Evolutionary conservation across 2,113 vertebrate species (phyloP), one percentile per base, ranked within the genome.

Genomic region (Thunnus maccoyii): DNA sequence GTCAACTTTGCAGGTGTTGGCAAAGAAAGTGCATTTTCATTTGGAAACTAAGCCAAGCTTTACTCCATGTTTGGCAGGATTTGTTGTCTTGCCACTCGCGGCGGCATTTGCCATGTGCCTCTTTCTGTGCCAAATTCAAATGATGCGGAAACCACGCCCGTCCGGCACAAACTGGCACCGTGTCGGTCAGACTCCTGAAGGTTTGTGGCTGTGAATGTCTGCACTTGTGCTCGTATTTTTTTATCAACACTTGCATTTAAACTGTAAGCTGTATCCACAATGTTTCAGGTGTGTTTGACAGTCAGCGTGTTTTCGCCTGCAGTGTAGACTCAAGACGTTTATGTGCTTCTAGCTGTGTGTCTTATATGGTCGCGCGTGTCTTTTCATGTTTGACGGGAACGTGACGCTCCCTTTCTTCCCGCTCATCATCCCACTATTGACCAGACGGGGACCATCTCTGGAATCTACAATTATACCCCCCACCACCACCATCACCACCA

Each of bases 391-490:
- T 52, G 15, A 6, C 0, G 10, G 14, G 30, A 52, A 48, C 63
- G 22, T 36, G n/a, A 64, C 85, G 85, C 66, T 80, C 22, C 41
- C 3, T 14, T 72, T 64, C 1, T 30, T 30, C 27, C 27, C 8
- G 9, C 36, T 6, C 36, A 41, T 41, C 36, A 9, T 41, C 36
- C 36, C 36, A 41, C 7, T 47, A 52, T 70, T 61, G 27, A 13
- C 41, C 58, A 61, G 32, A 17, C 20, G 8, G 25, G 44, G 16
- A 41, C 9, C 9, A 41, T 41, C 69, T 73, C 5, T 46, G 51
- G 41, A 72, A 25, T 66, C 58, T 56, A 36, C 87, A 89, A 77
- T 89, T 83, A 88, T 30, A 7, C 52, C 22, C 62, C 22, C 22
- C 9, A 41, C 36, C 9, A 7, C 8, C 41, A 41, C 7, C 9